Evolutionary conservation across 2,113 vertebrate species (phyloP).

Genomic region (Elachura formosa): DNA sequence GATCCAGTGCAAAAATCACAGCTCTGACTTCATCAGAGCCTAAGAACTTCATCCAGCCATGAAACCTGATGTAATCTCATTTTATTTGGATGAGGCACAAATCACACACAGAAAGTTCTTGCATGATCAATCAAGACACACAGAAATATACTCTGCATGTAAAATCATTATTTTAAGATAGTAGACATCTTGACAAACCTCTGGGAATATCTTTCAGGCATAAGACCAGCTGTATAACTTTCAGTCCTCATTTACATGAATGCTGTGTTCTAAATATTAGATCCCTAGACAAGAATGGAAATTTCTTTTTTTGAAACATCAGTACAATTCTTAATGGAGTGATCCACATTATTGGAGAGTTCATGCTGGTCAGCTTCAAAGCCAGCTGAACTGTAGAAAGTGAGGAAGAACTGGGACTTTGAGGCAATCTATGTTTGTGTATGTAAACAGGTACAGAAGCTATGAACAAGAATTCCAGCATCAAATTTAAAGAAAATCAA

Average conservation of each 20-base stretch:
- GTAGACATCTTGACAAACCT: not conserved
- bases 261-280: not conserved
- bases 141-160: not conserved
- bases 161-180: not conserved
- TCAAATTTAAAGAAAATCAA: not conserved
- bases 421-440: not conserved
- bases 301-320: conserved; percentile 8
- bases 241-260: not conserved
- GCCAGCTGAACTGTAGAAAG: not conserved
- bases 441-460: not conserved
- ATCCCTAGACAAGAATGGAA: not conserved
- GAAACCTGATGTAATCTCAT: not conserved
- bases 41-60: not conserved
- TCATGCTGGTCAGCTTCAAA: not conserved
- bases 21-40: not conserved
- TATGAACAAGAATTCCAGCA: not conserved
- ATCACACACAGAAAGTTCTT: not conserved
- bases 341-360: not conserved
- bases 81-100: not conserved
- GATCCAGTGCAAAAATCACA: not conserved
- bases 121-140: not conserved
- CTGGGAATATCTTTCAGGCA: not conserved
- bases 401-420: not conserved
- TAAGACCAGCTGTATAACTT: not conserved
- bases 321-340: not conserved